These are phyloP conservation scores for Ceriagrion tenellum DNA, from an alignment of 2,888 invertebrate genomes.

Conservation along the genomic window DNA sequence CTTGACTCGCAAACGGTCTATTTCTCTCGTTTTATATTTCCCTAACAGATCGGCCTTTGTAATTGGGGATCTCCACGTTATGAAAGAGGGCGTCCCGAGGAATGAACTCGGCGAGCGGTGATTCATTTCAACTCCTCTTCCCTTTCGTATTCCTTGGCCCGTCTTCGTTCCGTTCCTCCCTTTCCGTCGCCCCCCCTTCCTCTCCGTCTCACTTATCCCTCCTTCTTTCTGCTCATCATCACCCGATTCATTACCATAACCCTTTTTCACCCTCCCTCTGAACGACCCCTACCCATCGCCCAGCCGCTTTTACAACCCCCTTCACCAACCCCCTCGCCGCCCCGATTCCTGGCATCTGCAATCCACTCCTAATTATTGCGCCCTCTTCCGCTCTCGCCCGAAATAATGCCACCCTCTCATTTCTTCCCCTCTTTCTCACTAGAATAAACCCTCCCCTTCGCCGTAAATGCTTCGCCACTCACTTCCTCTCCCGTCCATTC, in stretches of 20 bases:
- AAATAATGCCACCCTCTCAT: background rate
- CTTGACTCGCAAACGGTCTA: background rate
- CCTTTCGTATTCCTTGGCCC: background rate
- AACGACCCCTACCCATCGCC: slow-evolving; percentile 69
- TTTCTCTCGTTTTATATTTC: background rate
- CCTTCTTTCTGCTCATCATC: slow-evolving; percentile 75
- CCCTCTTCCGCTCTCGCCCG: background rate
- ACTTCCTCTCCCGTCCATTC: background rate
- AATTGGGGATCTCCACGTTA: background rate
- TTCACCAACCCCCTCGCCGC: background rate
- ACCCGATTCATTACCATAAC: slow-evolving; percentile 72
- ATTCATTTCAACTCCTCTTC: no score
- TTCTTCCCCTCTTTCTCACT: background rate
- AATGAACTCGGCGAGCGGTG: background rate
- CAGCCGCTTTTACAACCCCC: background rate
- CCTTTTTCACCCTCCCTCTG: slow-evolving; percentile 70
- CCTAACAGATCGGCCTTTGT: background rate
- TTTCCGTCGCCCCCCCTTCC: background rate
- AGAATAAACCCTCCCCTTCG: background rate
- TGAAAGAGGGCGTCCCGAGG: background rate
- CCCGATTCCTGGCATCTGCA: slow-evolving; percentile 3
- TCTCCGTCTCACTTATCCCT: background rate
- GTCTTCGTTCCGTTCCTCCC: background rate
- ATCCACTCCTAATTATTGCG: background rate
- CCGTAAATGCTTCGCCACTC: background rate